Evolutionary conservation across 2,113 vertebrate species (phyloP).

Genomic region (Hoplias malabaricus): DNA sequence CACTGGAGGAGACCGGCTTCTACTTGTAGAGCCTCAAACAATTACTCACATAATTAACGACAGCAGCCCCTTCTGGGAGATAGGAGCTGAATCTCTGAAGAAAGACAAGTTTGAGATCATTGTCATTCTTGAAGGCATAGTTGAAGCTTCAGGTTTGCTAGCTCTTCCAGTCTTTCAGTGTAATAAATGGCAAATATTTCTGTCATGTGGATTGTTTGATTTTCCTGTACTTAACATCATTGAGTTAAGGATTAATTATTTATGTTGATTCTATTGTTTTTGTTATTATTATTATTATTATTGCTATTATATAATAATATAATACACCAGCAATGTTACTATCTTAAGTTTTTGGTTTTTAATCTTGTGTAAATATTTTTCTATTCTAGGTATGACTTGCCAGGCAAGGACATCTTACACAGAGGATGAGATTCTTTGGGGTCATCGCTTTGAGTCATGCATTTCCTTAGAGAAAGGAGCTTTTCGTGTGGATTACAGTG

Average conservation of each 20-base stretch:
- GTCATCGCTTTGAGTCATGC: conserved; percentile 80
- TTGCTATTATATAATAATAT: too few species aligned
- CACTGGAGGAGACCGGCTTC: conserved; percentile 77
- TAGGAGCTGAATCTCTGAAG: conserved; percentile 67
- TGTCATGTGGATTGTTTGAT: too few species aligned
- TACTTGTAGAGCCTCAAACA: conserved; percentile 83
- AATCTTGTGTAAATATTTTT: too few species aligned
- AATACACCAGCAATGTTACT: too few species aligned
- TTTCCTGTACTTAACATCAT: not conserved
- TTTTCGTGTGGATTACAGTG: conserved; percentile 77
- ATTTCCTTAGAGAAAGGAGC: conserved; percentile 81
- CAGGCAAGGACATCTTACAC: conserved; percentile 84
- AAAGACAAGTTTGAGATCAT: conserved; percentile 80
- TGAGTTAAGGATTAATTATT: too few species aligned
- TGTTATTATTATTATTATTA: too few species aligned
- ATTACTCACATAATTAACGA: conserved; percentile 79
- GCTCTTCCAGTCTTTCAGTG: not conserved
- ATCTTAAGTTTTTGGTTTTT: too few species aligned
- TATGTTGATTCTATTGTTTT: too few species aligned
- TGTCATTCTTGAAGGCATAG: conserved; percentile 83
- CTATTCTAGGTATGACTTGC: conserved; percentile 77
- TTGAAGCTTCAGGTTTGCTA: conserved; percentile 80
- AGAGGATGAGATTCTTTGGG: conserved; percentile 81
- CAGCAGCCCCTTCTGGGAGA: conserved; percentile 82
- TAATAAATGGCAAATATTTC: not conserved